Evolutionary conservation across 2,888 invertebrate genomes (phyloP), one percentile per base, ranked within the genome.

Genomic region (Scaptomyza parva): DNA sequence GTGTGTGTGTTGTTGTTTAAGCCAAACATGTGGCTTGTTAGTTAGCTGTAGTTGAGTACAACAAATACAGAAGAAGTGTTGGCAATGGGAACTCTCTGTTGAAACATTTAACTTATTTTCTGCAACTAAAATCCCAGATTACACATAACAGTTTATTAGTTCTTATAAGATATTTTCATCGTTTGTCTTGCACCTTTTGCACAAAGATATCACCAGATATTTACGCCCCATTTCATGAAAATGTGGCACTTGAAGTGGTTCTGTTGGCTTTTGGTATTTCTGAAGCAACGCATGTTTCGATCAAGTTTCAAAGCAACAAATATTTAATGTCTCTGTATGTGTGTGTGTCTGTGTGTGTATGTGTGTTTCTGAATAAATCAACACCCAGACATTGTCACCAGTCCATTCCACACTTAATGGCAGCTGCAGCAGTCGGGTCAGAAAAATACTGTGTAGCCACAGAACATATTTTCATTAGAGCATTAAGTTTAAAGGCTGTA

Each of bases 391-490:
- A 24, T 48, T 73, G 61, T 43, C 41, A 47, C 45, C 57, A 47
- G 52, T 68, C 61, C 68, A 69, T 62, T 70, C 71, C 71, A 83
- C 69, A 86, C 84, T 81, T 84, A 81, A 86, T 84, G 81, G 84
- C 81, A 86, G 66, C 69, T 78, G 72, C 85, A 82, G 78, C 60
- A 52, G 39, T 35, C 35, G 8, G 14, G 35, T 2, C 39, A 37
- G 52, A 33, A 70, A 80, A 68, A 77, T 48, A 22, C 69, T 77
- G 70, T 75, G 70, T 81, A 70, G 75, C 87, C 87, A 78, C 87
- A 84, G 65, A 73, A 70, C 76, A 74, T 81, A 75, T 86, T 86
- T 82, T 86, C 82, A 81, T 82, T 81, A 84, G 40, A 53, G 41
- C 44, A 55, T 65, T 59, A 64, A 57, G 53, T 73, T 73, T 67